Evolutionary conservation across 2,797 vertebrate species (phyloP), one percentile per base, ranked within the genome.

Genomic region (Scomberomorus guttatus): DNA sequence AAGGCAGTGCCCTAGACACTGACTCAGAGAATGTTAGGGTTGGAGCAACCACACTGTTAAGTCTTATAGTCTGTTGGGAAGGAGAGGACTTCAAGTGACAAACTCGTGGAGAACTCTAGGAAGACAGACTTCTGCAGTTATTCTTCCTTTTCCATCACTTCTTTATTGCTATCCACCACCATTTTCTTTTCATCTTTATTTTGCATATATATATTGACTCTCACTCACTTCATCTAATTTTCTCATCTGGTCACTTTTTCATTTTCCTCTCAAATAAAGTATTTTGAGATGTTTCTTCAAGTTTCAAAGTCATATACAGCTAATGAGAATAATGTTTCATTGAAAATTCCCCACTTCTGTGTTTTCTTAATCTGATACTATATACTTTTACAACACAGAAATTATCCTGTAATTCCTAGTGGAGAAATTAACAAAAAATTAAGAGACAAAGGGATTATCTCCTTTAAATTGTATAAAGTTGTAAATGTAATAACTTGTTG

Each of bases 31-130:
- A 77, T 59, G 55, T 77, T 72, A 70, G 50, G 67, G 48, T 70
- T 69, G 50, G 9, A 55, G 37, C 20, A 70, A 56, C 68, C 75
- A 82, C 56, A 25, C 32, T 72, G 29, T 72, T 68, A 79, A 77
- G 78, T 86, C 65, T 54, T 73, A 27, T 78, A 22, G 15, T 70
- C 51, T 80, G 13, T 78, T 78, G 27, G 48, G 37, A 72, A 77
- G n/a, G 22, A 68, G 80, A 68, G 44, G 63, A 67, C 48, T 29
- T 73, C 6, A 46, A 83, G 61, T 54, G 56, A 84, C 46, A 61
- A 84, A 66, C 50, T 44, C n/a, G 17, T 12, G 1, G 24, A 60
- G 20, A 62, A 9, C 59, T 73, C 17, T 42, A 14, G 57, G 51
- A 75, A 65, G 44, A 51, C 15, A 20, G 57, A 58, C 24, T 17